These are phyloP conservation scores for Oxycera nigricornis DNA, from an alignment of 2,888 invertebrate species.

Conservation along the genomic window DNA sequence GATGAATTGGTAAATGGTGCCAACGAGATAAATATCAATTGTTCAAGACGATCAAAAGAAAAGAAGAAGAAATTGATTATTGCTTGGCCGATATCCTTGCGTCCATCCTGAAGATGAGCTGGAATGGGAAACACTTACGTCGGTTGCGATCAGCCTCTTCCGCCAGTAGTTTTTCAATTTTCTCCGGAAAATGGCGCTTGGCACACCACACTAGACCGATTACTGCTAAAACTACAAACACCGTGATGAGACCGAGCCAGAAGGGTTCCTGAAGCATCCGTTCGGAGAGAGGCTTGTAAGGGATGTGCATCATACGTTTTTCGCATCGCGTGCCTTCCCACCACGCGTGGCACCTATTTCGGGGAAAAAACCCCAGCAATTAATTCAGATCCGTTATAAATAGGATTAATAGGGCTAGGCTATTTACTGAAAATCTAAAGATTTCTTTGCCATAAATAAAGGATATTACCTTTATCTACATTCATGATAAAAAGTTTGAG, in stretches of 20 bases:
- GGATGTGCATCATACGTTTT: constrained; percentile 71
- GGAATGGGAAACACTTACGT: constrained; percentile 65
- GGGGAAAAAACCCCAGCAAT: too few relatives aligned
- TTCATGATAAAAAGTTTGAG: too few relatives aligned
- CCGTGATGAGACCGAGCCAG: constrained; percentile 87
- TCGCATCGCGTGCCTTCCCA: constrained; percentile 78
- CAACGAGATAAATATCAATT: too few relatives aligned
- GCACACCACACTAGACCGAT: constrained; percentile 85
- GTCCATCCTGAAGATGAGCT: too few relatives aligned
- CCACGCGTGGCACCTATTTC: constrained; percentile 74
- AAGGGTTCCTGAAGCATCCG: constrained; percentile 87
- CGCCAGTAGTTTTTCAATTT: constrained; percentile 81
- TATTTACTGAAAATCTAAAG: too few relatives aligned
- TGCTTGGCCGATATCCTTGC: too few relatives aligned
- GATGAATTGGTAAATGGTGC: too few relatives aligned
- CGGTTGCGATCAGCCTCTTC: constrained; percentile 80
- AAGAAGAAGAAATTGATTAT: not conserved
- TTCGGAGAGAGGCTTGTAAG: constrained; percentile 76
- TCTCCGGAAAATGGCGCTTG: constrained; percentile 84
- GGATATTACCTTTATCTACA: too few relatives aligned
- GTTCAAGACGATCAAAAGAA: too few relatives aligned
- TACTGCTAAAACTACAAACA: constrained; percentile 78
- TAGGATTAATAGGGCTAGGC: too few relatives aligned
- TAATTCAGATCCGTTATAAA: too few relatives aligned
- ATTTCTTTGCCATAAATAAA: too few relatives aligned